Conservation (phyloP, 2,797 vertebrate genomes). For the Bradypus variegatus region DNA sequence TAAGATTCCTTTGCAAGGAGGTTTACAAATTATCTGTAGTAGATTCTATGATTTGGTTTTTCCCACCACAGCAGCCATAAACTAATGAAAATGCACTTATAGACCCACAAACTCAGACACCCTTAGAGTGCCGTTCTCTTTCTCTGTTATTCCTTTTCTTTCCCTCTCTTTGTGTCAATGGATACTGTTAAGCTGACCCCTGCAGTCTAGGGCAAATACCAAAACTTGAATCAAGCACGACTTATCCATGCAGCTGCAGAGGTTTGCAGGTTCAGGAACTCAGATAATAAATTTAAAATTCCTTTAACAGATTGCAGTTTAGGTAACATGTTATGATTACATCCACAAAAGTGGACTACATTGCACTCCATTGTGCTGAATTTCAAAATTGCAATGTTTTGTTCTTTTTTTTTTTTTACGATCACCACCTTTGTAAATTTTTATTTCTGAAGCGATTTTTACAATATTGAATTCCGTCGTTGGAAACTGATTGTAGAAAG, state of each 20-base stretch:
- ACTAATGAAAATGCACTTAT: not conserved
- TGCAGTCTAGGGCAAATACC: conserved; percentile 58
- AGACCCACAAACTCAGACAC: not conserved
- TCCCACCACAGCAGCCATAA: not conserved
- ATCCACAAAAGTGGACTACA: not conserved
- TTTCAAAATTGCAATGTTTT: not conserved
- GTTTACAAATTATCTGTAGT: not conserved
- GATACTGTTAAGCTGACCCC: conserved; percentile 53
- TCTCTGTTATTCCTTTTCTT: not conserved
- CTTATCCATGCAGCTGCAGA: conserved; percentile 53
- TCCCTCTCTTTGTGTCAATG: not conserved
- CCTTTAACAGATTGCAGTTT: not conserved
- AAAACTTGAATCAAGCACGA: conserved; percentile 16
- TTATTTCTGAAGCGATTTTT: not conserved
- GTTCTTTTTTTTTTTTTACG: not conserved
- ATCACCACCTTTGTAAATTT: not conserved
- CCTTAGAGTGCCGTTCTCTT: not conserved
- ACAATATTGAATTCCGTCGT: not conserved
- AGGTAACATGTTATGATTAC: not conserved
- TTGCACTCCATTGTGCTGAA: not conserved
- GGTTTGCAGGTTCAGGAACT: conserved; percentile 10
- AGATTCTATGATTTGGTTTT: not conserved
- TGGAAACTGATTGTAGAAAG: not conserved
- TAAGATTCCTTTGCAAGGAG: not conserved
- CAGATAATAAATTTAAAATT: not conserved